Evolutionary conservation across 2,113 vertebrate genomes (phyloP).

Genomic region (Ceyx margarethae): DNA sequence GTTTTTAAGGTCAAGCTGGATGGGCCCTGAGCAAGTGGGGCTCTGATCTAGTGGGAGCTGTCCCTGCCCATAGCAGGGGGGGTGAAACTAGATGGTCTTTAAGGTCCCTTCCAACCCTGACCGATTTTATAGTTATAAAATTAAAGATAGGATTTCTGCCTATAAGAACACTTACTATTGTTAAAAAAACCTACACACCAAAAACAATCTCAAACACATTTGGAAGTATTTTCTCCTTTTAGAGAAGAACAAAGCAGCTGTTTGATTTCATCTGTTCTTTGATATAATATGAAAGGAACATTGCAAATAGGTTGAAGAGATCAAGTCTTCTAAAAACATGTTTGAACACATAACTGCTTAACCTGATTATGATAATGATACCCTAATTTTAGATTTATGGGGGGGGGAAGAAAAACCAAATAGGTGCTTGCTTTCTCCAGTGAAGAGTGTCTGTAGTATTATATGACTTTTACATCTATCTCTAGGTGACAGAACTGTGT

Average conservation of each 20-base stretch:
- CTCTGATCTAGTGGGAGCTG: too few species aligned
- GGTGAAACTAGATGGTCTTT: too few species aligned
- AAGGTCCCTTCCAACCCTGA: too few species aligned
- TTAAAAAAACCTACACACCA: neutral
- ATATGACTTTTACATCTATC: neutral
- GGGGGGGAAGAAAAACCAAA: neutral
- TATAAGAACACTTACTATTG: neutral
- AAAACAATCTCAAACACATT: neutral
- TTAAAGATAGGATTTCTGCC: rapidly evolving
- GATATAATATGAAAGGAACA: neutral
- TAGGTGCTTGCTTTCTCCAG: neutral
- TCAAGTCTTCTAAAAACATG: neutral
- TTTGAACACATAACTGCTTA: neutral
- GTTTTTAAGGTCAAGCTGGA: too few species aligned
- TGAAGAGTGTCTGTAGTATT: neutral
- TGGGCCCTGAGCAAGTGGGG: too few species aligned
- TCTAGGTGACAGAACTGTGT: neutral
- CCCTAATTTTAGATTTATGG: neutral
- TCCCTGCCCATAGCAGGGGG: too few species aligned
- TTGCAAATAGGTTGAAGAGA: neutral
- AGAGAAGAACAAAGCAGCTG: neutral
- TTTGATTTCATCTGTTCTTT: neutral
- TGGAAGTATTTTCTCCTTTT: neutral
- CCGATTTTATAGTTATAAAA: neutral
- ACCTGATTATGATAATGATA: neutral